Base-by-base conservation (phyloP, 2,797 vertebrate species). In the Oceanodroma leucorhoa region DNA sequence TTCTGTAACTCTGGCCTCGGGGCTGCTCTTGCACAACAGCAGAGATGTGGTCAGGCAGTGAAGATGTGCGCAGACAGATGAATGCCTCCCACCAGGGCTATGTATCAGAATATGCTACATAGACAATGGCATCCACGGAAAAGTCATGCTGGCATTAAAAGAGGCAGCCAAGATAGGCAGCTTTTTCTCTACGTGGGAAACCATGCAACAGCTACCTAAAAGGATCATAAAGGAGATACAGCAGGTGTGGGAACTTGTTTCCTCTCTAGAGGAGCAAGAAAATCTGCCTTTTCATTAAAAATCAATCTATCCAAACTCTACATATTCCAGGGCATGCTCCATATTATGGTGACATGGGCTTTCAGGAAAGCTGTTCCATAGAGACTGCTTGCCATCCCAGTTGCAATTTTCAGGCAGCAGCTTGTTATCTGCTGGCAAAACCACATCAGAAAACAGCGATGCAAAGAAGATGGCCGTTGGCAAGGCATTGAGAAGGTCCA, bases 81-180 rank as follows among this genome's bases (percentile, higher is more conserved):
- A 36, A 51, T 22, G 14, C 19, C 24, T 66, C n/a, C 36, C 41
- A 36, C 19, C 73, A 65, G 62, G 57, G 9, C 34, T 65, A 6
- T 18, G 2, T 13, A 24, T 9, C 69, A 29, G 24, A 67, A 71
- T 2, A 30, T 17, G 41, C 45, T 51, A 9, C 2, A 2, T 0
- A 41, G 67, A 23, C 29, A 32, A 26, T 3, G 20, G 26, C 58
- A 66, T 43, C 40, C 64, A 7, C 0, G 1, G 32, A 82, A 46
- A 27, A 71, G 20, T 43, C 46, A 61, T 16, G 17, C 10, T 26
- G 54, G 46, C n/a, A 12, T 24, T 43, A 23, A 19, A 78, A 14
- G n/a, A 38, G 50, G 45, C 34, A 34, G 69, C 36, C 41, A 55
- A 46, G 54, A 23, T 11, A 34, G 46, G 60, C 53, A 82, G 43